Evolutionary conservation across 1,140 invertebrate species (phyloP).

Genomic region (Trialeurodes vaporariorum): DNA sequence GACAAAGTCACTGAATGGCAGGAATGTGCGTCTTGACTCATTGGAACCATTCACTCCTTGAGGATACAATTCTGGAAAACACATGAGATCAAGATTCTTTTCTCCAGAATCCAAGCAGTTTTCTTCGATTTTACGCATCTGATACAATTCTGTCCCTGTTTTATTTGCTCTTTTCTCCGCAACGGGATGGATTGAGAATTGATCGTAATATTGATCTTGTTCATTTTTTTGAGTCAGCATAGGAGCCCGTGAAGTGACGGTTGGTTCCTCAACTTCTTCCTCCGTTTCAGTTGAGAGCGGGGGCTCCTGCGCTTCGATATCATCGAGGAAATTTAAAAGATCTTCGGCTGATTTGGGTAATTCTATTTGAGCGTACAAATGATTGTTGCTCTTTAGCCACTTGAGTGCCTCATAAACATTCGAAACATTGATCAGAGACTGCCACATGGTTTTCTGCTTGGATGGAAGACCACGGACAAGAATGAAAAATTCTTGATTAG

Average conservation of each 20-base stretch:
- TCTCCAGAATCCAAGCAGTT: neutral
- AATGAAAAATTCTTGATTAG: neutral
- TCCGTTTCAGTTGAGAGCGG: neutral
- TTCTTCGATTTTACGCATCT: conserved; percentile 1
- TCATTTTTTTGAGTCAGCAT: neutral
- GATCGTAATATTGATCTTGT: neutral
- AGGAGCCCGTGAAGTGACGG: neutral
- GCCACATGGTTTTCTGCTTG: neutral
- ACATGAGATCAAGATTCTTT: neutral
- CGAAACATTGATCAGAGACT: neutral
- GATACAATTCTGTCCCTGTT: neutral
- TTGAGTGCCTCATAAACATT: neutral
- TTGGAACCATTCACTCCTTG: neutral
- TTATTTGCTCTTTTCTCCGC: neutral
- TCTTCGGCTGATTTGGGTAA: neutral
- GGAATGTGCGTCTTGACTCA: neutral
- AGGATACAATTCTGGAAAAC: conserved; percentile 6
- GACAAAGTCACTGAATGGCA: neutral
- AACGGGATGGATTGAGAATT: conserved; percentile 3
- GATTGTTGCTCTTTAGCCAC: neutral
- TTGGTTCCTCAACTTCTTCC: neutral
- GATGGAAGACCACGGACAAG: neutral
- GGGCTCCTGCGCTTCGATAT: neutral
- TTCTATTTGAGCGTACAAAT: neutral
- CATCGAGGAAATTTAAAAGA: neutral